Evolutionary conservation across 37 sponge, comb jelly and placozoan genomes (phyloP).

Genomic region (Crambe crambe): DNA sequence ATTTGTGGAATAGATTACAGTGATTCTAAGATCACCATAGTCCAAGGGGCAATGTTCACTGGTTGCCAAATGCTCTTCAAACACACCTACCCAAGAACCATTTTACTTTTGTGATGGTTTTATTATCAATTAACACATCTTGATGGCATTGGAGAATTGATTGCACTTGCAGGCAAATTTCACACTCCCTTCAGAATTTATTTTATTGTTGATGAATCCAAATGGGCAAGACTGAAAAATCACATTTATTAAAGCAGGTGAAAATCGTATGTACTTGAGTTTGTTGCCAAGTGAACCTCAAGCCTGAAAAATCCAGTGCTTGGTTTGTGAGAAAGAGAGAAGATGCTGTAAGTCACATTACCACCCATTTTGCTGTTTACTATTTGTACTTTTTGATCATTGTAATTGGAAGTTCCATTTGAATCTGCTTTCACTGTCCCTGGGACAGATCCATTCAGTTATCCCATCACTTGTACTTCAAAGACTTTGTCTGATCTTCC

Average conservation of each 20-base stretch:
- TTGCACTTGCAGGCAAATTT: not conserved
- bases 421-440: too few species aligned
- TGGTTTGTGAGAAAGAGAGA: too few species aligned
- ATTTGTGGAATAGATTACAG: too few species aligned
- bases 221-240: not conserved
- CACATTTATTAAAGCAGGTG: not conserved
- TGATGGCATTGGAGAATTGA: not conserved
- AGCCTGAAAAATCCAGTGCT: too few species aligned
- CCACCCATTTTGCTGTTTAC: too few species aligned
- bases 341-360: too few species aligned
- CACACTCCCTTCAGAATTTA: not conserved
- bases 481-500: not conserved
- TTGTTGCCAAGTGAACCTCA: too few species aligned
- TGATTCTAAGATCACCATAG: too few species aligned
- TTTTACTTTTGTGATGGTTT: not conserved
- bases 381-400: not conserved
- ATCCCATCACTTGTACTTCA: conserved; percentile 1
- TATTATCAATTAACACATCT: not conserved
- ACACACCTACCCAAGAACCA: conserved; percentile 5
- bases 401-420: not conserved
- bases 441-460: conserved; percentile 16
- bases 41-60: too few species aligned
- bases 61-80: too few species aligned
- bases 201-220: not conserved
- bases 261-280: too few species aligned